Percentiles rank a stretch among this genome's conserved stretches.
phyloP scores from a whole-genome alignment of 2,888 invertebrate genomes.

The Iselma pallidipennis region DNA sequence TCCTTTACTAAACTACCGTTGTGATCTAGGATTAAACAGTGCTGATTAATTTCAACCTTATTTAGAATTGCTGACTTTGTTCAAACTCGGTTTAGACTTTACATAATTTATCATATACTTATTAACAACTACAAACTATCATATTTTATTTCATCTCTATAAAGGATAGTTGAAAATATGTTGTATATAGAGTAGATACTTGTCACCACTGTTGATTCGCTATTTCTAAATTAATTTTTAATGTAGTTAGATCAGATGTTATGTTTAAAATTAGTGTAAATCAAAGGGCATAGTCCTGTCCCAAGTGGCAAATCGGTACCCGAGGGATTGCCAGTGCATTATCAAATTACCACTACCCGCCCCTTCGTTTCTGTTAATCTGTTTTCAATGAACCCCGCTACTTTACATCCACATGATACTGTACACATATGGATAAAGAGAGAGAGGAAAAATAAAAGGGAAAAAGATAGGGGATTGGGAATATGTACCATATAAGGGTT shows the following conservation, averaged over 20 bases:
- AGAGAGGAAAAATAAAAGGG: too few species aligned
- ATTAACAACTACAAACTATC: too few species aligned
- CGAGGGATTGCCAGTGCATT: slow-evolving; percentile 53
- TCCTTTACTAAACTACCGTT: slow-evolving; percentile 40
- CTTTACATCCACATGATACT: slow-evolving; percentile 48
- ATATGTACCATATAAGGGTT: slow-evolving; percentile 9
- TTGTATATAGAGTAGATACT: not conserved
- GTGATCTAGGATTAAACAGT: slow-evolving; percentile 43
- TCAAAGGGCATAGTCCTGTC: slow-evolving; percentile 55
- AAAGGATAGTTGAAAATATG: not conserved
- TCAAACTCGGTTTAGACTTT: slow-evolving; percentile 34
- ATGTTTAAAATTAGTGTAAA: slow-evolving; percentile 59
- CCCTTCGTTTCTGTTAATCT: slow-evolving; percentile 56
- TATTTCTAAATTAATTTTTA: slow-evolving; percentile 56
- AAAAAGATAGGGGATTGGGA: not conserved
- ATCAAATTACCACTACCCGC: slow-evolving; percentile 59
- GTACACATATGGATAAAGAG: slow-evolving; percentile 37
- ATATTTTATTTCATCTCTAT: not conserved
- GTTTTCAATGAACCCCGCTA: slow-evolving; percentile 56
- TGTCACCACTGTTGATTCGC: slow-evolving; percentile 10
- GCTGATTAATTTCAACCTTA: slow-evolving; percentile 44
- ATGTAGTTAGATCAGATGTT: slow-evolving; percentile 57
- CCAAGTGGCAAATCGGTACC: slow-evolving; percentile 42
- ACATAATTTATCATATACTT: slow-evolving; percentile 12
- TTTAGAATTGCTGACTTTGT: slow-evolving; percentile 40